Evolutionary conservation across 1,140 invertebrate species (phyloP).

Genomic region (Lepidurus apus): DNA sequence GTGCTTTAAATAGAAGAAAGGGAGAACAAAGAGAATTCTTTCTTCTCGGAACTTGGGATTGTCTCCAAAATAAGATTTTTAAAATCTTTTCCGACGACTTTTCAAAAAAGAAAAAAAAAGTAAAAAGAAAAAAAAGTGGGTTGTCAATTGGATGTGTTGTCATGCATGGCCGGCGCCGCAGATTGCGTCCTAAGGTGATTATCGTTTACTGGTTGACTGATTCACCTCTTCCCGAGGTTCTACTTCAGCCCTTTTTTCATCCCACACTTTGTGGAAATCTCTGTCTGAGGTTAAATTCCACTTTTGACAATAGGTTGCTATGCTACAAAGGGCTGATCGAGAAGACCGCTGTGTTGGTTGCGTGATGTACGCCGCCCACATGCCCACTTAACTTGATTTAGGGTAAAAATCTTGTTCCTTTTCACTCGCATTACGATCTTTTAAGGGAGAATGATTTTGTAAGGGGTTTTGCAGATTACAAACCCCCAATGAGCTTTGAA

Average conservation of each 20-base stretch:
- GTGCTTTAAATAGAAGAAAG: neutral
- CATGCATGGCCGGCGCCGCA: conserved; percentile 19
- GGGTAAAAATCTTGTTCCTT: neutral
- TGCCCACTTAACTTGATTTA: conserved; percentile 15
- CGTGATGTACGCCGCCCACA: neutral
- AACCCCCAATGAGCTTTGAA: conserved; percentile 9
- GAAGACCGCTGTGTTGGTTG: neutral
- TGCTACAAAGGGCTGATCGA: conserved; percentile 13
- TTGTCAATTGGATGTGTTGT: conserved; percentile 22
- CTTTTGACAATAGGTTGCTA: conserved; percentile 19
- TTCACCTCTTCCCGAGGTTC: neutral
- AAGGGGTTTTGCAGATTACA: neutral
- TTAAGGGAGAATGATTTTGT: neutral
- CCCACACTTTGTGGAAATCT: neutral
- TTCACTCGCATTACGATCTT: neutral
- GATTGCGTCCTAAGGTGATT: conserved; percentile 21
- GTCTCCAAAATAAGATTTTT: conserved; percentile 7
- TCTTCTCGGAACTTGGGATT: neutral
- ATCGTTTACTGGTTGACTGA: conserved; percentile 3
- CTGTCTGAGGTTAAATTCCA: conserved; percentile 19
- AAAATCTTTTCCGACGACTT: conserved; percentile 3
- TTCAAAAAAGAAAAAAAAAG: neutral
- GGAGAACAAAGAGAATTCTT: conserved; percentile 16
- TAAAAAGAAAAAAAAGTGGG: conserved; percentile 16
- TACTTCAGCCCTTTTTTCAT: neutral